Evolutionary conservation across 2,113 vertebrate genomes (phyloP).

Genomic region (Lethenteron camtschaticum): DNA sequence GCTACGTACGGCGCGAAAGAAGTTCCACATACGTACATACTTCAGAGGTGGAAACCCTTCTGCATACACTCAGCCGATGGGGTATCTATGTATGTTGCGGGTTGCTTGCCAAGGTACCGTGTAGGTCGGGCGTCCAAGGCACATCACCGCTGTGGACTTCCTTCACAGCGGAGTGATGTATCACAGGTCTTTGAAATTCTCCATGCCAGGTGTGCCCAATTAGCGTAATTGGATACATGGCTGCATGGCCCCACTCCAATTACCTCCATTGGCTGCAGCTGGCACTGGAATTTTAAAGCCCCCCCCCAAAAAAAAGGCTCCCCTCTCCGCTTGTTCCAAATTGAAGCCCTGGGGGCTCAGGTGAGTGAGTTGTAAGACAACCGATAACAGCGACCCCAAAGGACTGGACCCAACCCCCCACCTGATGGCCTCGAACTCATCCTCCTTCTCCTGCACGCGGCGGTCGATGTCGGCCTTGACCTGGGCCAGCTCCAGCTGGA

Average conservation of each 20-base stretch:
- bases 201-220: no score
- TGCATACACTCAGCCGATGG: no score
- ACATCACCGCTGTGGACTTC: no score
- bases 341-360: not conserved
- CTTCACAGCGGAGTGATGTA: no score
- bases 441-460: conserved; percentile 9
- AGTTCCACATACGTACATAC: no score
- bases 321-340: not conserved
- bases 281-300: not conserved
- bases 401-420: not conserved
- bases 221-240: no score
- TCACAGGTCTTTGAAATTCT: no score
- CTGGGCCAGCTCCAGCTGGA: conserved; percentile 9
- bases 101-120: no score
- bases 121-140: no score
- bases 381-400: not conserved
- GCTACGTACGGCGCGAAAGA: no score
- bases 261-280: not conserved
- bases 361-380: conserved; percentile 1
- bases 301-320: not conserved
- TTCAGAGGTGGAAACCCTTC: no score
- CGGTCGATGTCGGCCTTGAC: conserved; percentile 9
- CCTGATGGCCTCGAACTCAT: conserved; percentile 9
- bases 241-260: not conserved
- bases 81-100: no score